Percentiles rank a stretch among this genome's conserved stretches.
Evolutionary conservation across 2,888 invertebrate species (phyloP).

Genomic region (Automeris io): DNA sequence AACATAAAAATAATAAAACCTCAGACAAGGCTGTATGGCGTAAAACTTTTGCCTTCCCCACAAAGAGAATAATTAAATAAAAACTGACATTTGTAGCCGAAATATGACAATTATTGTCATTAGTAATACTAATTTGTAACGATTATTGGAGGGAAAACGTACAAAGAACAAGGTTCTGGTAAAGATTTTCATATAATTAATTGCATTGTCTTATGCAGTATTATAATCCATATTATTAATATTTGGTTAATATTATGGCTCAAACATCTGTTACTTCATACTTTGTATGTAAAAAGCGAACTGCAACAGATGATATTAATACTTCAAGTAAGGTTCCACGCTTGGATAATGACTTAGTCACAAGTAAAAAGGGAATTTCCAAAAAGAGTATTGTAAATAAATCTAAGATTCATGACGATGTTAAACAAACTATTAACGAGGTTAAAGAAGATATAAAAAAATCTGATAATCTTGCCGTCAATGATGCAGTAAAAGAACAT

Average conservation of each 20-base stretch:
- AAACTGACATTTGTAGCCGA: too few species aligned
- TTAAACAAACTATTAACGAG: constrained; percentile 2
- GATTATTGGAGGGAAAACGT: too few species aligned
- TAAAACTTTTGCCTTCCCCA: too few species aligned
- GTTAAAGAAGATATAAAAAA: constrained; percentile 14
- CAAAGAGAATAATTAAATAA: too few species aligned
- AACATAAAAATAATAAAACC: too few species aligned
- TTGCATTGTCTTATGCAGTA: too few species aligned
- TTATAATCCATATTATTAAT: too few species aligned
- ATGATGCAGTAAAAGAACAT: neutral
- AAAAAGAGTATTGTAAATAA: constrained; percentile 16
- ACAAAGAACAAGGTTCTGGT: too few species aligned
- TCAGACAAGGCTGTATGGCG: too few species aligned
- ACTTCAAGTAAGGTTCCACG: constrained; percentile 68
- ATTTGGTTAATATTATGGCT: constrained; percentile 83
- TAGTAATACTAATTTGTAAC: too few species aligned
- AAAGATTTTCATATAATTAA: too few species aligned
- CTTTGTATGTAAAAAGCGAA: constrained; percentile 86
- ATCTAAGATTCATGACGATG: constrained; percentile 16
- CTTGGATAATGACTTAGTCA: constrained; percentile 25
- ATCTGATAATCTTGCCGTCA: neutral
- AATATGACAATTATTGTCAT: too few species aligned
- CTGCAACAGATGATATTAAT: constrained; percentile 80
- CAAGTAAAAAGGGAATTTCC: constrained; percentile 1
- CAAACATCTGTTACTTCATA: constrained; percentile 86